Base-by-base conservation (phyloP, 2,888 invertebrate species). In the Drosophila longiperda region DNA sequence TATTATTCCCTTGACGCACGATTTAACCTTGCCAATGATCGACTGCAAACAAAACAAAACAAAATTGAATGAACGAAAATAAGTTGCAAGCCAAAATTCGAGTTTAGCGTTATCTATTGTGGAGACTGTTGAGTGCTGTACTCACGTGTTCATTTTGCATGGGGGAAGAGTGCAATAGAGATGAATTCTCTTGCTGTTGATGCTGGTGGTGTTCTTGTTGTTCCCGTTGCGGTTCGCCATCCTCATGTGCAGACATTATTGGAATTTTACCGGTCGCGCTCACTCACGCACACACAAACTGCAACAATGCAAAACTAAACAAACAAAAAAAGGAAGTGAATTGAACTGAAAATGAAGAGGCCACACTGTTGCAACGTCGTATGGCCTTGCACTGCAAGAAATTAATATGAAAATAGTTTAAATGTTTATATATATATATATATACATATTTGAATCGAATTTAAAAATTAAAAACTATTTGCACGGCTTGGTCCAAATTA, bases 21-120 rank as follows among this genome's bases (percentile, higher is more conserved):
- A 91, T 66, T 91, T 92, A 40, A 93, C 89, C 85, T 92, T 93
- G 66, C 90, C 91, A 69, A 93, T 92, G 72, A 93, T 90, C 62
- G 93, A 92, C 93, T 93, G 17, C 8, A 23, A 15, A 34, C 15
- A 23, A 23, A 23, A 15, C 20, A 48, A 23, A 40, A 40, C 5
- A 7, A 45, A 32, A 52, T 20, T 7, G 5, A 29, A 29, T 29
- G 4, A 32, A 7, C 12, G 20, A 53, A 26, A 12, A 20, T 3
- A 17, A 32, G 11, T 45, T 45, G 20, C 3, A 36, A 6, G 6
- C 8, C 15, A 45, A 45, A 45, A 45, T 45, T 45, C 23, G 7
- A 36, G 23, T 54, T 23, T 23, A 54, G 55, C 55, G 38, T 26
- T 26, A 55, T 55, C 38, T 55, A n/a, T 26, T 5, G 54, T 36